phyloP scores from a whole-genome alignment of 2,888 invertebrate genomes.

The Hirtodrosophila alboralis region DNA sequence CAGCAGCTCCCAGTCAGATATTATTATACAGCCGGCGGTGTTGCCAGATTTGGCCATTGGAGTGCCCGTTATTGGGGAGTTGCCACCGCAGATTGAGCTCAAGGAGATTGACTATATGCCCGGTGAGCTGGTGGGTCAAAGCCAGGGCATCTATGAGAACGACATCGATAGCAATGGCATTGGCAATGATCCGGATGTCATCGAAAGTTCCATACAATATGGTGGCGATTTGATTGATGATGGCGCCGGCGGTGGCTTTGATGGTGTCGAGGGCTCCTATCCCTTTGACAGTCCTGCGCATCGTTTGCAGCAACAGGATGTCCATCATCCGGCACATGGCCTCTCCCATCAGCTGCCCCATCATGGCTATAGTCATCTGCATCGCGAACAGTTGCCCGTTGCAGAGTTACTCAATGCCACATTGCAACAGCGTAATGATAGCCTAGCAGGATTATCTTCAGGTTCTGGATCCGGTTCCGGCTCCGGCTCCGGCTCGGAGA shows the following conservation, averaged over 20 bases:
- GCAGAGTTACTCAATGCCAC: slow-evolving; percentile 75
- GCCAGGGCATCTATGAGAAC: slow-evolving; percentile 59
- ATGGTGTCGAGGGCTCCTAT: slow-evolving; percentile 82
- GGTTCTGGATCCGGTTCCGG: too few species aligned
- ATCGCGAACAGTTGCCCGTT: slow-evolving; percentile 79
- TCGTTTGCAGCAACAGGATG: slow-evolving; percentile 54
- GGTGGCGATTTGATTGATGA: slow-evolving; percentile 83
- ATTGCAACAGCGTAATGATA: slow-evolving; percentile 51
- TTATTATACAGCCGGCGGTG: slow-evolving; percentile 83
- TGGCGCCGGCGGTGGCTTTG: slow-evolving; percentile 81
- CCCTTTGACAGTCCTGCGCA: slow-evolving; percentile 81
- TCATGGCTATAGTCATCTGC: slow-evolving; percentile 80
- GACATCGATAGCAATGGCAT: slow-evolving; percentile 63
- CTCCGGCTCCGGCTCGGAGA: not conserved
- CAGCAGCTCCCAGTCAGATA: slow-evolving; percentile 74
- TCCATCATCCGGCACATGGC: not conserved
- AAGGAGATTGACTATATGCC: slow-evolving; percentile 84
- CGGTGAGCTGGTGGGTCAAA: slow-evolving; percentile 63
- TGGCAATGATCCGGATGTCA: slow-evolving; percentile 66
- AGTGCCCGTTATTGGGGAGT: slow-evolving; percentile 84
- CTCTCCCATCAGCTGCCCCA: slow-evolving; percentile 44
- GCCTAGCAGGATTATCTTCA: not conserved
- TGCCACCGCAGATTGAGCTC: slow-evolving; percentile 84
- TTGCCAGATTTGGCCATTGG: slow-evolving; percentile 83
- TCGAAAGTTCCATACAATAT: slow-evolving; percentile 83